Percentiles rank a stretch among this genome's conserved stretches.
phyloP scores from a whole-genome alignment of 1,140 invertebrate genomes.

The Drosophila nannoptera region DNA sequence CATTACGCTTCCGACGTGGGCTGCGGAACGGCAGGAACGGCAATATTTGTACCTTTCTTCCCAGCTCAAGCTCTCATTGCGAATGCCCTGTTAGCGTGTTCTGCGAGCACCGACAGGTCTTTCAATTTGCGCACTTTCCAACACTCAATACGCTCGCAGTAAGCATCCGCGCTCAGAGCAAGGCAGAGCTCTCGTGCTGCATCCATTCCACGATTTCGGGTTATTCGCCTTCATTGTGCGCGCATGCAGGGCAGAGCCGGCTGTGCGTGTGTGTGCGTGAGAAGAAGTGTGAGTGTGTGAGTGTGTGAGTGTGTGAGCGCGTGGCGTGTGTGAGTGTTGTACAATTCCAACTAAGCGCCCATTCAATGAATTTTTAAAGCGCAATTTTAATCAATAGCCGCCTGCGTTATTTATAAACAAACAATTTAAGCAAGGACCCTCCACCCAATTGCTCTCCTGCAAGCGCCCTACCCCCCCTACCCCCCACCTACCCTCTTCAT shows the following conservation, averaged over 20 bases:
- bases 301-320: conserved; percentile 7
- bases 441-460: neutral
- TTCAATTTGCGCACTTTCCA: no score
- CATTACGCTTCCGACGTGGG: no score
- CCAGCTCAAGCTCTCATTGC: no score
- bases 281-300: conserved; percentile 12
- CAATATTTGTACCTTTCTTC: no score
- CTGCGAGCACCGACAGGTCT: no score
- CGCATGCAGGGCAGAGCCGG: neutral
- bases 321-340: conserved; percentile 30
- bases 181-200: no score
- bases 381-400: conserved; percentile 72
- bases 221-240: conserved; percentile 6
- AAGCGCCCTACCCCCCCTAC: no score
- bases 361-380: conserved; percentile 73
- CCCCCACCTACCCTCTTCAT: neutral
- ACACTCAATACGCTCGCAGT: no score
- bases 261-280: conserved; percentile 9
- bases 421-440: conserved; percentile 54
- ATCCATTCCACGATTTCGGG: neutral
- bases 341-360: conserved; percentile 59
- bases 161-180: no score
- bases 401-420: conserved; percentile 73
- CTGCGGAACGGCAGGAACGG: no score
- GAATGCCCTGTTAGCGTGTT: no score